phyloP scores from a whole-genome alignment of 2,797 vertebrate species.

The Champsocephalus gunnari region DNA sequence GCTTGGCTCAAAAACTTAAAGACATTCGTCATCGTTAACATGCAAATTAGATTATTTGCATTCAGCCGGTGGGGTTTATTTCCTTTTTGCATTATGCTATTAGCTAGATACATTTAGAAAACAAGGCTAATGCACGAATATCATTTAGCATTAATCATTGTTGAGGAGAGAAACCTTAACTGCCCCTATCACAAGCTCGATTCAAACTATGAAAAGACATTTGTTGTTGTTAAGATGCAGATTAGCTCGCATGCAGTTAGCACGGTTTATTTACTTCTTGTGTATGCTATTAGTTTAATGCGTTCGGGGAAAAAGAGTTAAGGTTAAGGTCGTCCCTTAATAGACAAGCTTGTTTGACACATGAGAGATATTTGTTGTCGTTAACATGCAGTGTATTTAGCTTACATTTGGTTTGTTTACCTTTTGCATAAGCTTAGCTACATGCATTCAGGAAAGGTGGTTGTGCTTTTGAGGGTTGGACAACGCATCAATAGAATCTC shows the following conservation, averaged over 20 bases:
- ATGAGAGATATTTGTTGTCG: constrained; percentile 8
- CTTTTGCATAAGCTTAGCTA: constrained; percentile 47
- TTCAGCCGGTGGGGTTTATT: constrained; percentile 39
- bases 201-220: too few relatives aligned
- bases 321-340: too few relatives aligned
- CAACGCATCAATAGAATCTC: too few relatives aligned
- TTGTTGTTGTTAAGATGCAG: too few relatives aligned
- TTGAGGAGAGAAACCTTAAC: too few relatives aligned
- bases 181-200: too few relatives aligned
- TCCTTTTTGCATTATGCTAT: constrained; percentile 49
- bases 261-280: too few relatives aligned
- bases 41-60: constrained; percentile 57
- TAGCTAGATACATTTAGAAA: constrained; percentile 18
- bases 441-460: constrained; percentile 26
- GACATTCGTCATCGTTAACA: constrained; percentile 43
- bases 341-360: too few relatives aligned
- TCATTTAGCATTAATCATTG: too few relatives aligned
- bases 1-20: constrained; percentile 23
- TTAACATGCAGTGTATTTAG: constrained; percentile 44
- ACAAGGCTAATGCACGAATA: too few relatives aligned
- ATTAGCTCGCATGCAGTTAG: too few relatives aligned
- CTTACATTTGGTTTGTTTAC: constrained; percentile 49
- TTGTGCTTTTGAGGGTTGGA: background rate
- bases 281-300: too few relatives aligned
- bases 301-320: background rate